Evolutionary conservation across 30 jellyfish, hydroid and myxozoan species (phyloP), one percentile per base, ranked within the genome.

Genomic region (Catostylus mosaicus): DNA sequence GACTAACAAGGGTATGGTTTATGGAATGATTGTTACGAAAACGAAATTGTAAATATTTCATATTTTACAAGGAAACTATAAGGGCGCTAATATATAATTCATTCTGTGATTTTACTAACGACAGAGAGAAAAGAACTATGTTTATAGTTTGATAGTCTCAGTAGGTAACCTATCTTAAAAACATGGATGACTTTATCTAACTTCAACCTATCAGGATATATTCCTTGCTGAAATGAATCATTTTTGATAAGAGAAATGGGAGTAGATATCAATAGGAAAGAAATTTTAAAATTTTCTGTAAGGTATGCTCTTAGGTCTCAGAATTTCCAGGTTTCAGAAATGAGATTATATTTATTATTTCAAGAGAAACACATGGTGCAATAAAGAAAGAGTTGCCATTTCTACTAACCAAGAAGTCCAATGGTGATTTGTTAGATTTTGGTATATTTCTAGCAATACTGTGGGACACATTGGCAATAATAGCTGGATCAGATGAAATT

Each of bases 111-210:
- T 43, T 78, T 59, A 45, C 73, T 60, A 43, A 75, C 22, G 83
- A 30, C 57, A 20, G 86, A 75, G 33, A 75, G 89, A 23, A 78
- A 75, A 32, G 89, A 60, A 8, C 60, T 78, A n/a, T 77, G 88
- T 30, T 88, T 73, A 63, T 78, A 78, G 36, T 78, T 78, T 9
- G 47, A 31, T n/a, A 36, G 20, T 43, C 29, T 62, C 78, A 65
- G 48, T 65, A 62, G 78, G 54, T 62, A 65, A 78, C 87, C 89
- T 63, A 61, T 78, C 67, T 59, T 60, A 29, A 37, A 69, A 22
- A 78, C 38, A 5, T 89, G 89, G 43, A 62, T 60, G 8, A 78
- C 68, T 36, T 78, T 78, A 22, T 77, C 89, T 60, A n/a, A 24
- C 70, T 78, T 27, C 75, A 78, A 2, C 40, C 20, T 6, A 8